Conservation (phyloP, 2,797 vertebrate species). For the Glossophaga mutica region DNA sequence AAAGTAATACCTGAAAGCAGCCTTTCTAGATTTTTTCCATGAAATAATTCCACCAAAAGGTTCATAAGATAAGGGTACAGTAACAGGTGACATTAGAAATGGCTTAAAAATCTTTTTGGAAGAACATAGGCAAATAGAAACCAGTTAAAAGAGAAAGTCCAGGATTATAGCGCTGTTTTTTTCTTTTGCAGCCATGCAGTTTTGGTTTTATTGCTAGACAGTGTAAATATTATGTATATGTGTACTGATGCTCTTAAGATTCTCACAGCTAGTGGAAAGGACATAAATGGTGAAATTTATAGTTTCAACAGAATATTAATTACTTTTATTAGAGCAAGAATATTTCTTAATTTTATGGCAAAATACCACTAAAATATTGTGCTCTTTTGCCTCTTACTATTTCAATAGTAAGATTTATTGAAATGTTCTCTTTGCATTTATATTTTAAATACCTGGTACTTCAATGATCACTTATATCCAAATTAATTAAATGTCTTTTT, state of each 20-base stretch:
- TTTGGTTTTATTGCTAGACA: constrained; percentile 20
- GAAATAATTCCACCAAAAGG: constrained; percentile 14
- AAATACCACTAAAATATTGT: constrained; percentile 36
- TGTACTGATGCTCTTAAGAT: constrained; percentile 15
- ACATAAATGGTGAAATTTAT: constrained; percentile 10
- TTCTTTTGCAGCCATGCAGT: neutral
- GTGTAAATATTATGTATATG: neutral
- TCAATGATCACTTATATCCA: constrained; percentile 67
- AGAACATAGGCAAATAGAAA: constrained; percentile 5
- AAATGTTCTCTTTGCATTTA: constrained; percentile 73
- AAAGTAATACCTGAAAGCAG: constrained; percentile 22
- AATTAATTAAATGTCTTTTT: constrained; percentile 73
- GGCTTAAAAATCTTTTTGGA: neutral
- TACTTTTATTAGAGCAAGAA: constrained; percentile 12
- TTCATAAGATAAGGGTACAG: constrained; percentile 20
- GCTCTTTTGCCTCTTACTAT: neutral
- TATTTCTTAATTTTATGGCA: constrained; percentile 1
- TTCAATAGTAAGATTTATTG: constrained; percentile 31
- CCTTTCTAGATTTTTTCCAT: neutral
- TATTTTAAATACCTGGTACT: constrained; percentile 73
- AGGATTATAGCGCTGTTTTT: neutral
- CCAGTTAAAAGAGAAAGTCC: neutral
- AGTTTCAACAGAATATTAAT: constrained; percentile 11
- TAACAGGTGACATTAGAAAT: constrained; percentile 28
- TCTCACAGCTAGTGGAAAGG: neutral